phyloP scores from a whole-genome alignment of 2,888 invertebrate genomes.

The Drosophila pullipes region DNA sequence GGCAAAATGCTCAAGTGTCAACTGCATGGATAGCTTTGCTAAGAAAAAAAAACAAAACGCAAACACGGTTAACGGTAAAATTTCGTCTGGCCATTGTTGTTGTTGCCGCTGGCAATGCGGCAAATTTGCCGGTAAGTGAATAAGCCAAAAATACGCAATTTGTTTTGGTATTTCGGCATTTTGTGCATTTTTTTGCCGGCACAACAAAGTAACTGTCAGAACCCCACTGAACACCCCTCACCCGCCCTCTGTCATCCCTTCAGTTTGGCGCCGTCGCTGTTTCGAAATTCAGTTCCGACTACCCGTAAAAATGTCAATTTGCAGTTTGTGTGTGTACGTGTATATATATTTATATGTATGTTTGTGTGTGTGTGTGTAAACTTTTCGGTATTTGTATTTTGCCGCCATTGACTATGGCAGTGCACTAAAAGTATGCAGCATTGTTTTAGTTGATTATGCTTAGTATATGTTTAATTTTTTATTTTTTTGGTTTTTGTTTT shows the following conservation, averaged over 20 bases:
- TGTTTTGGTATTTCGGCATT: constrained; percentile 54
- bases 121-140: constrained; percentile 62
- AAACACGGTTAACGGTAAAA: constrained; percentile 5
- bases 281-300: constrained; percentile 44
- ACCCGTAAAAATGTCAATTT: constrained; percentile 32
- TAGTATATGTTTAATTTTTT: neutral
- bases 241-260: neutral
- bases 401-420: constrained; percentile 16
- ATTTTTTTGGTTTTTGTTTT: neutral
- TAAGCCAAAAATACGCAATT: constrained; percentile 34
- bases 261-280: constrained; percentile 63
- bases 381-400: constrained; percentile 31
- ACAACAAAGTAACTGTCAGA: constrained; percentile 61
- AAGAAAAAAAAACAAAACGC: constrained; percentile 5
- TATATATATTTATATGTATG: neutral
- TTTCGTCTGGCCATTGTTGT: constrained; percentile 23
- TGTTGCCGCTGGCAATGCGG: constrained; percentile 44
- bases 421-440: constrained; percentile 35
- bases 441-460: constrained; percentile 15
- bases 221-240: constrained; percentile 3
- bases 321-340: constrained; percentile 5
- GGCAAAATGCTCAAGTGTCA: constrained; percentile 37
- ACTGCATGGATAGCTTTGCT: constrained; percentile 17
- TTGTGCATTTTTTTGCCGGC: constrained; percentile 63
- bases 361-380: constrained; percentile 32